phyloP scores from a whole-genome alignment of 2,888 invertebrate species.

The Drosophila cyrtoloma region DNA sequence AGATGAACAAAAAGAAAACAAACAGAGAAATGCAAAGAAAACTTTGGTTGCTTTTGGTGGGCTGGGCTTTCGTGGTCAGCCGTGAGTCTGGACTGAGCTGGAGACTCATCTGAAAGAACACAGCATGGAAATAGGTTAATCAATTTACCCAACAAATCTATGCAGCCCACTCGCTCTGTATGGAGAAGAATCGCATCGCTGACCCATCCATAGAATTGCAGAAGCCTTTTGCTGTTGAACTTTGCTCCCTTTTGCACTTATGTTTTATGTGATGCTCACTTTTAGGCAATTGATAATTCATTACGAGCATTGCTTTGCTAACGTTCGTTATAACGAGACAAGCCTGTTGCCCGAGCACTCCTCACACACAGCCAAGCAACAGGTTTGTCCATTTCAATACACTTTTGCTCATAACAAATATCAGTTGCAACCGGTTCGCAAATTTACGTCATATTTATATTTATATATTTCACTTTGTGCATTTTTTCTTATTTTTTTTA shows the following conservation, averaged over 20 bases:
- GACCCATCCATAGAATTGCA: conserved; percentile 10
- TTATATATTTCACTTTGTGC: background rate
- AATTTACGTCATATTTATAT: background rate
- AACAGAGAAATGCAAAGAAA: conserved; percentile 28
- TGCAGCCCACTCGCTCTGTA: background rate
- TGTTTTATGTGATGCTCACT: conserved; percentile 18
- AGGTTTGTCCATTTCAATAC: conserved; percentile 39
- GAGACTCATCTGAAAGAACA: conserved; percentile 58
- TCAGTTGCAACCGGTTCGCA: conserved; percentile 1
- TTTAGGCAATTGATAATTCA: conserved; percentile 6
- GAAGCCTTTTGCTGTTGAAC: background rate
- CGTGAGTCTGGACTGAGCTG: conserved; percentile 34
- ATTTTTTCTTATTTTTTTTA: background rate
- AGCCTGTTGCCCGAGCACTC: conserved; percentile 21
- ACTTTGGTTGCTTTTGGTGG: conserved; percentile 31
- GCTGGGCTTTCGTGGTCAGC: background rate
- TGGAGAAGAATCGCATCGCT: background rate
- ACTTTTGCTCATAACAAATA: conserved; percentile 6
- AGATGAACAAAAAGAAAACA: background rate
- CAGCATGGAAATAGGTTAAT: conserved; percentile 61
- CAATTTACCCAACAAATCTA: background rate
- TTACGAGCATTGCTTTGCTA: background rate
- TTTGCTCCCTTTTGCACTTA: background rate
- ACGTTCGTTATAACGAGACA: conserved; percentile 4
- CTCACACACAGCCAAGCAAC: conserved; percentile 31